These are phyloP conservation scores for Channa argus DNA, from an alignment of 2,113 vertebrate genomes.

Conservation along the genomic window DNA sequence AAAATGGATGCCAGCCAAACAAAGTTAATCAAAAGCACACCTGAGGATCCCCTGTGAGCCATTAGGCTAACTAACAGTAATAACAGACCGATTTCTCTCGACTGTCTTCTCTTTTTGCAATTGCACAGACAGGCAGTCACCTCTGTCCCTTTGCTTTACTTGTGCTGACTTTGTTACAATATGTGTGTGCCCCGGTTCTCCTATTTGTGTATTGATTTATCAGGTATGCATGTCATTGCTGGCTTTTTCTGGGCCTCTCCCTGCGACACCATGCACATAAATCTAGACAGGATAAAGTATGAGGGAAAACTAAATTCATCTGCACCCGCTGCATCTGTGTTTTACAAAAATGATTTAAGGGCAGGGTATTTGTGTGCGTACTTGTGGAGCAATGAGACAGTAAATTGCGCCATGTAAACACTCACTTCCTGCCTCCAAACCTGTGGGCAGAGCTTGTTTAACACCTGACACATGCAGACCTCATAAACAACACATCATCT, in stretches of 20 bases:
- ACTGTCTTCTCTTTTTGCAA: no score
- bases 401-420: no score
- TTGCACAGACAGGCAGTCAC: background rate
- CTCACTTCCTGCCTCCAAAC: no score
- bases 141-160: slow-evolving; percentile 13
- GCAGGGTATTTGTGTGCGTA: no score
- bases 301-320: no score
- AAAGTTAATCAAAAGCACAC: background rate
- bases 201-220: slow-evolving; percentile 19
- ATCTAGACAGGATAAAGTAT: background rate
- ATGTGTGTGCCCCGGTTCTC: background rate
- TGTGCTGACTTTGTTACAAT: slow-evolving; percentile 13
- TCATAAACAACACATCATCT: no score
- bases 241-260: background rate
- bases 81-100: no score
- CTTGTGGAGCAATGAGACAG: no score
- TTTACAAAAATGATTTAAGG: no score
- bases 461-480: no score
- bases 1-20: background rate
- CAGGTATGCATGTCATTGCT: background rate
- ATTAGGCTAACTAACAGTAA: background rate
- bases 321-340: no score
- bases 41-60: background rate
- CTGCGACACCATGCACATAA: background rate
- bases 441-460: no score